Base-by-base conservation (phyloP, 1,140 invertebrate species). In the Apis florea region DNA sequence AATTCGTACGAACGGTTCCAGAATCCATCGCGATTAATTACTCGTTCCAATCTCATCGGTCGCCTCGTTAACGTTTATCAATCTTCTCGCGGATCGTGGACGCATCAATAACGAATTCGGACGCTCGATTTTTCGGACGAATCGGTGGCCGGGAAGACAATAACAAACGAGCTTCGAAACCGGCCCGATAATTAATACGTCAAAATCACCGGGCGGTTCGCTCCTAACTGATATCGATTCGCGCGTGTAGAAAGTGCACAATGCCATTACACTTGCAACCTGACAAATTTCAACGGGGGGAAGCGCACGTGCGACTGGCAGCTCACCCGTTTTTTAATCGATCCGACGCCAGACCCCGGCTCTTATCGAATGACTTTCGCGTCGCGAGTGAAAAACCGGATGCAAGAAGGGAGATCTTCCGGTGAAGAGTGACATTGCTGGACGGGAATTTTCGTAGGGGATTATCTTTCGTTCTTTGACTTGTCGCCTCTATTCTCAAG, bases 301-400 rank as follows among this genome's bases (percentile, higher is more conserved):
- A 24, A 26, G 31, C 54, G 70, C 78, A 84, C 56, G 74, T 87
- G 85, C 74, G 64, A 61, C 66, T 87, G 85, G 78, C 85, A 87
- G 70, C 15, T 13, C 26, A 12, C 59, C 21, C 59, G 54, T 79
- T 83, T 61, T 77, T 61, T 58, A 67, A 71, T 31, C 70, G 56
- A 74, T 66, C 47, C 59, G 15, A 1, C 53, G 1, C 15, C 15
- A 15, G 40, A 40, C 31, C 19, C 54, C n/a, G 4, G 2, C 17
- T 24, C 0, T 58, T n/a, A 13, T 47, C 13, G n/a, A n/a, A 53
- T 54, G n/a, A n/a, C 3, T 24, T 49, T 68, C 3, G n/a, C 51
- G 19, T 58, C 31, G 24, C 26, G n/a, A 2, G n/a, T 21, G 5
- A 47, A 76, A 19, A 64, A 58, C 54, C 15, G 13, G 67, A 49